phyloP scores from a whole-genome alignment of 2,113 vertebrate genomes.

The Ramphastos sulfuratus region DNA sequence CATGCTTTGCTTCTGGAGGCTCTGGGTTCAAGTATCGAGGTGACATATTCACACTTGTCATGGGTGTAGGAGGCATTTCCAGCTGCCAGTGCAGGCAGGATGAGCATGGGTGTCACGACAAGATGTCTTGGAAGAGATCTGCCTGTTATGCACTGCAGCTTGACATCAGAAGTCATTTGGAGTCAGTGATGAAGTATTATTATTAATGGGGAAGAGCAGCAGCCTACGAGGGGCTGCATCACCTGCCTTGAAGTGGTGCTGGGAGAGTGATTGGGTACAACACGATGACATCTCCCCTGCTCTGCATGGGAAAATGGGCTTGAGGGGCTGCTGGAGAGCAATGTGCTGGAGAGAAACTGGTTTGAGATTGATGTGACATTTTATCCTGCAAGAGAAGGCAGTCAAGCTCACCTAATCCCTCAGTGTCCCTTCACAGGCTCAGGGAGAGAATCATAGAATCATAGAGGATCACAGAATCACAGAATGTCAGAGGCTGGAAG shows the following conservation, averaged over 20 bases:
- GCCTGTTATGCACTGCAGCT: neutral
- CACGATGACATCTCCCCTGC: accelerated
- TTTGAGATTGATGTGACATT: neutral
- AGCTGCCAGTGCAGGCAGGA: neutral
- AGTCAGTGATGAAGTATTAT: neutral
- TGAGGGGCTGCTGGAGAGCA: neutral
- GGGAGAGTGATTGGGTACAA: accelerated
- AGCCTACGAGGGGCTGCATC: neutral
- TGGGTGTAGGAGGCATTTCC: neutral
- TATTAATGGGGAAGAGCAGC: neutral
- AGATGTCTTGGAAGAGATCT: accelerated
- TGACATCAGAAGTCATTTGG: neutral
- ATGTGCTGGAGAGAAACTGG: neutral
- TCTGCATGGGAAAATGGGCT: accelerated
- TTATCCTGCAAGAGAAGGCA: neutral
- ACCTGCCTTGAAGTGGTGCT: neutral
- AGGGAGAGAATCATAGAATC: too few species aligned
- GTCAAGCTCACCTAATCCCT: neutral
- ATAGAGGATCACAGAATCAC: neutral
- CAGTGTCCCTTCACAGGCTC: accelerated
- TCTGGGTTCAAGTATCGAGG: accelerated
- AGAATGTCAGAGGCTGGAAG: too few species aligned
- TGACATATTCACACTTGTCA: accelerated
- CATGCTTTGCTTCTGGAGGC: neutral
- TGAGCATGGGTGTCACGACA: accelerated